Evolutionary conservation across 2,113 vertebrate genomes (phyloP), one percentile per base, ranked within the genome.

Genomic region (Cacatua alba): DNA sequence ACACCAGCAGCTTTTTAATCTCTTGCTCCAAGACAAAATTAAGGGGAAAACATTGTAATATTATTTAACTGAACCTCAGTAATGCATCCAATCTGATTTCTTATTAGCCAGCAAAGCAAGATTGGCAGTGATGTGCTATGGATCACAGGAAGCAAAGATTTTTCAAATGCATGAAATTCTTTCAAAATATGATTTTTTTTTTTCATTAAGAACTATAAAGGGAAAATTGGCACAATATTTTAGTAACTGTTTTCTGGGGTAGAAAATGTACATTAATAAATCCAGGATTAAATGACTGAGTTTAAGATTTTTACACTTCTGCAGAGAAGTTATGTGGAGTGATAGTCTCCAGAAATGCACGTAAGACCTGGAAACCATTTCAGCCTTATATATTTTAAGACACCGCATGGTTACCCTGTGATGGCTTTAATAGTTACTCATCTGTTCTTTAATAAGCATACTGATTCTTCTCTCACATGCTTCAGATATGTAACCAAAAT

Each of bases 21-120:
- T 95, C 59, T 89, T 96, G 49, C 68, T 95, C 77, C 35, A 62
- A 93, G 79, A 90, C 16, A 94, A 97, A 96, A 84, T 86, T 64
- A 81, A 82, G 85, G 31, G 18, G 48, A 37, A 96, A 69, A 82
- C 6, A 35, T 51, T 92, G 62, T 90, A 90, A 80, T 93, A 92
- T 88, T 93, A 67, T 94, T 82, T 93, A 95, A 53, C 59, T 76
- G 31, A 83, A 88, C 28, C 51, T 97, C 76, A 74, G 37, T 65
- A 90, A 95, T 81, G 53, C 48, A 79, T 84, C 39, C 53, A 84
- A 92, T 79, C 69, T 69, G 39, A 60, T 77, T 78, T 88, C 59
- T 28, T 74, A 46, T 68, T 90, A 96, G 91, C 44, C 51, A 86
- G 67, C 43, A 77, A 89, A 82, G 23, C 24, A 70, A 81, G 37